phyloP scores from a whole-genome alignment of 1,140 invertebrate species.

The Heliconius eleuchia region DNA sequence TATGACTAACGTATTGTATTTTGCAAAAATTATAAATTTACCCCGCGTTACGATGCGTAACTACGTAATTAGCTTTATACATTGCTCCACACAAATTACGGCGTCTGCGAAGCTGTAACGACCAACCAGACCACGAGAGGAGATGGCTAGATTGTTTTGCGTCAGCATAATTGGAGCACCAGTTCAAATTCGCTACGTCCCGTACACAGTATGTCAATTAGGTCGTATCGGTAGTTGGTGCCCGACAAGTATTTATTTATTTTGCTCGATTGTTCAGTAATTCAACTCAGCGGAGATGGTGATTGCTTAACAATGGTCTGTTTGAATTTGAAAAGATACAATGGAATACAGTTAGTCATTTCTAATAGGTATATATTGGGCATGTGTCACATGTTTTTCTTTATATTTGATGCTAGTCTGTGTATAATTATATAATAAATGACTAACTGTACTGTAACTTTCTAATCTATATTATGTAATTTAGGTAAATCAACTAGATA shows the following conservation, averaged over 20 bases:
- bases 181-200: constrained; percentile 42
- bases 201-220: constrained; percentile 63
- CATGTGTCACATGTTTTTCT: too few species aligned
- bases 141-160: constrained; percentile 48
- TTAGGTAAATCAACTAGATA: too few species aligned
- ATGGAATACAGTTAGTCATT: constrained; percentile 10
- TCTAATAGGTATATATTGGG: neutral
- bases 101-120: constrained; percentile 39
- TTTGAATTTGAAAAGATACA: constrained; percentile 19
- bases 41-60: constrained; percentile 20
- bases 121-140: constrained; percentile 39
- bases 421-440: too few species aligned
- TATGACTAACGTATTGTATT: neutral
- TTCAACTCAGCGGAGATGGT: constrained; percentile 48
- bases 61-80: constrained; percentile 15
- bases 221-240: constrained; percentile 51
- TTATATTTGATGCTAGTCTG: too few species aligned
- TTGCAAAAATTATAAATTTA: constrained; percentile 29
- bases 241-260: constrained; percentile 61
- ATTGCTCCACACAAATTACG: constrained; percentile 35
- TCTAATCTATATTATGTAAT: too few species aligned
- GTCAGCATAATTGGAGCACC: constrained; percentile 56
- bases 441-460: too few species aligned
- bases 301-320: constrained; percentile 43
- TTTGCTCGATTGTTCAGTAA: constrained; percentile 61